A percentile compares a stretch with the other conserved stretches of the same genome.
Conservation (phyloP, 1,140 invertebrate genomes). For the Asobara japonica region DNA sequence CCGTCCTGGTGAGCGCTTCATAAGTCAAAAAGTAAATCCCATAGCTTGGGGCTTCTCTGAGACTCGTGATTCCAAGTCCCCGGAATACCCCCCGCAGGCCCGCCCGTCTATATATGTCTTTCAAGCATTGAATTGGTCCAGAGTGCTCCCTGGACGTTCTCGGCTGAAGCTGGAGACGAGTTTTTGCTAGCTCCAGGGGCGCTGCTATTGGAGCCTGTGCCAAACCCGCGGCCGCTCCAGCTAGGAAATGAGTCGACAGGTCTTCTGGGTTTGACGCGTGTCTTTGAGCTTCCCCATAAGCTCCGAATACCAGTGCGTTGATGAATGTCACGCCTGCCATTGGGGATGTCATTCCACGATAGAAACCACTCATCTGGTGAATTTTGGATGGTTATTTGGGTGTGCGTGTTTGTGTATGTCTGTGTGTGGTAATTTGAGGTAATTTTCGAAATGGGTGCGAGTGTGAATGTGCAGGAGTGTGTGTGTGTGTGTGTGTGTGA, state of each 20-base stretch:
- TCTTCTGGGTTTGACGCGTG: slow-evolving; percentile 71
- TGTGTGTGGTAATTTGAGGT: no score
- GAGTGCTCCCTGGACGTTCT: slow-evolving; percentile 51
- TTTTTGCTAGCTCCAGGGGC: slow-evolving; percentile 90
- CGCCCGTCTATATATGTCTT: slow-evolving; percentile 71
- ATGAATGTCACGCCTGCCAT: slow-evolving; percentile 85
- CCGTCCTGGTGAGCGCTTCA: slow-evolving; percentile 51
- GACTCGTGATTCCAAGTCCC: slow-evolving; percentile 79
- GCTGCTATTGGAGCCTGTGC: slow-evolving; percentile 83
- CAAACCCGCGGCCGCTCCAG: slow-evolving; percentile 79
- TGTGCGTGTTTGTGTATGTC: no score
- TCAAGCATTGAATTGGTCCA: slow-evolving; percentile 74
- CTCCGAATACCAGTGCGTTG: slow-evolving; percentile 92
- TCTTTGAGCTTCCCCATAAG: slow-evolving; percentile 82
- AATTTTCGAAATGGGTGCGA: no score
- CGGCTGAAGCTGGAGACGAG: slow-evolving; percentile 76
- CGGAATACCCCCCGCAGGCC: slow-evolving; percentile 77
- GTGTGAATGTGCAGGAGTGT: no score
- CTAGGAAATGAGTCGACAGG: slow-evolving; percentile 74
- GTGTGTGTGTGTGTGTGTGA: no score
- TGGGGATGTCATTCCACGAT: slow-evolving; percentile 87
- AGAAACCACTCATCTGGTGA: slow-evolving; percentile 72
- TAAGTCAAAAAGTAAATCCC: slow-evolving; percentile 74
- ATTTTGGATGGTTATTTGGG: no score
- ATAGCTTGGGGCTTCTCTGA: slow-evolving; percentile 80